These are phyloP conservation scores for Eubasilissa splendida DNA, from an alignment of 2,888 invertebrate genomes.

Conservation along the genomic window DNA sequence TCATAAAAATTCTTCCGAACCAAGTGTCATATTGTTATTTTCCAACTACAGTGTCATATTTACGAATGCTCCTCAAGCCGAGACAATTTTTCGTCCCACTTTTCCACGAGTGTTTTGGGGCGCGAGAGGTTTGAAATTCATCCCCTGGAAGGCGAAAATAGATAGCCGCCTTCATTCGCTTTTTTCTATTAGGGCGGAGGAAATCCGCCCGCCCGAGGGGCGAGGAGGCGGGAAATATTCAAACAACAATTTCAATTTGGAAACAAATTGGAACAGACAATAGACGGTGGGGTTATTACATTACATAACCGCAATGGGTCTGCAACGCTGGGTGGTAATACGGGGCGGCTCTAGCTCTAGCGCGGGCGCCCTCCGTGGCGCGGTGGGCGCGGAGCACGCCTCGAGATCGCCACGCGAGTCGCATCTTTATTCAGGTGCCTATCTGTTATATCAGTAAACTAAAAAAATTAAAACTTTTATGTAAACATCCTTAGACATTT, in stretches of 20 bases:
- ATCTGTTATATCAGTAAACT: too few species aligned
- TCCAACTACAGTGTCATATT: too few species aligned
- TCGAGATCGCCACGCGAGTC: too few species aligned
- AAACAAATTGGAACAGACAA: constrained; percentile 74
- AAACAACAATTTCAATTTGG: constrained; percentile 76
- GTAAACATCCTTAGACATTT: too few species aligned
- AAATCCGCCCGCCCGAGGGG: constrained; percentile 27
- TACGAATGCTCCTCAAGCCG: too few species aligned
- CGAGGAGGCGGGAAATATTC: constrained; percentile 64
- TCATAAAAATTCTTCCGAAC: too few species aligned
- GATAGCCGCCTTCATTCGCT: constrained; percentile 8
- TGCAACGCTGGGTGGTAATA: constrained; percentile 41
- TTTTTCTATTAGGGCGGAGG: constrained; percentile 47
- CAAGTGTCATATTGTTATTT: too few species aligned
- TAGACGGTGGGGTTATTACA: constrained; percentile 71
- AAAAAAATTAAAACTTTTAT: too few species aligned
- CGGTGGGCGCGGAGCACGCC: neutral
- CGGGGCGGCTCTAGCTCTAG: neutral
- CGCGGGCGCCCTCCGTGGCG: neutral
- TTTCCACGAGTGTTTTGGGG: too few species aligned
- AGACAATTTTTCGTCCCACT: too few species aligned
- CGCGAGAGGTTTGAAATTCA: too few species aligned
- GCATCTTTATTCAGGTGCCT: too few species aligned
- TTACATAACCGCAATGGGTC: constrained; percentile 62
- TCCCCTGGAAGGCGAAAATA: neutral